Evolutionary conservation across 2,888 invertebrate species (phyloP).

Genomic region (Pheosia tremula): DNA sequence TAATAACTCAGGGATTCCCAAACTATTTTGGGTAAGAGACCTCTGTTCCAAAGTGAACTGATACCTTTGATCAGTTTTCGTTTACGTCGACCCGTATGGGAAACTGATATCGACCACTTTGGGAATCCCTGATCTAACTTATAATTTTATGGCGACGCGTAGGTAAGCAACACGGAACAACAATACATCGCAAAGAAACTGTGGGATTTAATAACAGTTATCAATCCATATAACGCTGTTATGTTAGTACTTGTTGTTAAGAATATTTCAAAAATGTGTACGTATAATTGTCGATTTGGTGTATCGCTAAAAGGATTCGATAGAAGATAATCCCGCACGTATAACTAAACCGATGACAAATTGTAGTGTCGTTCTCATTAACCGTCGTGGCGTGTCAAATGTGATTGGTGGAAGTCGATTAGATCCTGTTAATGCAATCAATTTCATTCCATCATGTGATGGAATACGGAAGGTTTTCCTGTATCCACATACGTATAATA

Average conservation of each 20-base stretch:
- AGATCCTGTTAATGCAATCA: neutral
- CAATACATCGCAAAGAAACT: neutral
- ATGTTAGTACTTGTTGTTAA: no score
- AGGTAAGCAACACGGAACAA: neutral
- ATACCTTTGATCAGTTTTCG: no score
- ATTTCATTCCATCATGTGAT: neutral
- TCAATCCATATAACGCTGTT: neutral
- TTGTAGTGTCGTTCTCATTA: neutral
- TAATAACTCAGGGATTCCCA: neutral
- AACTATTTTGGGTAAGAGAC: no score
- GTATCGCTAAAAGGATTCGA: neutral
- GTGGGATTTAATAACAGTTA: conserved; percentile 1
- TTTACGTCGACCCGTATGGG: no score
- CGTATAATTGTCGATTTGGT: neutral
- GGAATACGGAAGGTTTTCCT: no score
- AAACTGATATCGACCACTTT: no score
- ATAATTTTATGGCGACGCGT: conserved; percentile 1
- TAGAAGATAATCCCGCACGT: neutral
- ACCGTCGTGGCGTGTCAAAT: neutral
- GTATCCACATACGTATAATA: no score
- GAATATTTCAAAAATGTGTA: no score
- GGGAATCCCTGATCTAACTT: neutral
- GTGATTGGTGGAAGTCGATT: neutral
- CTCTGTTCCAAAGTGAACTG: no score
- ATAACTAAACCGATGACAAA: neutral